Base-by-base conservation (phyloP, 2,797 vertebrate genomes). In the Neomorphus geoffroyi region DNA sequence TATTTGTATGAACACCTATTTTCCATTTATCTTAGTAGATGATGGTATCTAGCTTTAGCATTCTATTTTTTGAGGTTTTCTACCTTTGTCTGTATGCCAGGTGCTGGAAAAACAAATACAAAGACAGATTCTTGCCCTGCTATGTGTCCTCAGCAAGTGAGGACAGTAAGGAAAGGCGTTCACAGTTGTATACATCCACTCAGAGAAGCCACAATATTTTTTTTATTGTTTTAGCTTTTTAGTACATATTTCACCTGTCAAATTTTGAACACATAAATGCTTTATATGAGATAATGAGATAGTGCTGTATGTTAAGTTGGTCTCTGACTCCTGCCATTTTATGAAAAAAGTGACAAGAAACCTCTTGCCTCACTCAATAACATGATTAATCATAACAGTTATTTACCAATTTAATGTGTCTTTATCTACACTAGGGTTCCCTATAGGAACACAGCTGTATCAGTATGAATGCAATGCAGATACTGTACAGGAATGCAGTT, bases 401-500 rank as follows among this genome's bases (percentile, higher is more conserved):
- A 90, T 93, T 95, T 97, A 92, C 61, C 48, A 77, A 23, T 87
- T 93, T 92, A 41, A 12, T 78, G 64, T 85, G 60, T 87, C 69
- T 92, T 92, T 74, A 61, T 89, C 71, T 92, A 45, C 78, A 57
- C 57, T 45, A 39, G 7, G 27, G 18, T 82, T 87, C 74, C 37
- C 48, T 67, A 22, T 56, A 80, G 56, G 32, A 93, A 39, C 30
- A 66, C 39, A 28, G 70, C 74, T 70, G 1, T 66, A 70, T 82
- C 78, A 82, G 41, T 64, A 48, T 89, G 71, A 92, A 92, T 43
- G 21, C 21, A 43, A 28, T 67, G 45, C 57, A 93, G 45, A 65
- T 75, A 83, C 26, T 58, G 32, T 50, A 62, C 19, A 93, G 41
- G 64, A 88, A 60, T 37, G 22, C 43, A 60, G 26, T 90, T 88